Conservation (phyloP, 2,888 invertebrate species). For the Tromatobia lineatoria region DNA sequence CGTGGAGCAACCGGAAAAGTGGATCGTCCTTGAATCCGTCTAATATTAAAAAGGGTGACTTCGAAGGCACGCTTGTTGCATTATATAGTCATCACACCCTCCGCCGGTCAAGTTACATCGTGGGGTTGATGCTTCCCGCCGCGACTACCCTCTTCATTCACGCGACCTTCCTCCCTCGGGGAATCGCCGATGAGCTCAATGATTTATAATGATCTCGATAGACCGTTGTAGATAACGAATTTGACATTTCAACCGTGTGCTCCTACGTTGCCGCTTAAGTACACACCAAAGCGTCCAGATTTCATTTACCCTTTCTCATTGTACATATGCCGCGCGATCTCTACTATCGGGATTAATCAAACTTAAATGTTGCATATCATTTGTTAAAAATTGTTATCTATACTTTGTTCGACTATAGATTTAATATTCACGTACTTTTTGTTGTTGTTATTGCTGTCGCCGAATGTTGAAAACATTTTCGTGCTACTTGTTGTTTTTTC, state of each 20-base stretch:
- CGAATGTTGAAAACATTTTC: no score
- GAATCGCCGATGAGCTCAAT: conserved; percentile 70
- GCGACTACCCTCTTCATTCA: conserved; percentile 9
- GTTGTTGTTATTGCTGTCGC: no score
- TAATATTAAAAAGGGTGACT: conserved; percentile 73
- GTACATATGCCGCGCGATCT: conserved; percentile 60
- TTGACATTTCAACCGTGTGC: conserved; percentile 73
- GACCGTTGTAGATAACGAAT: conserved; percentile 78
- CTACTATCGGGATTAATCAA: conserved; percentile 15
- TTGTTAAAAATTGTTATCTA: background rate
- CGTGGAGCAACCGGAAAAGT: conserved; percentile 34
- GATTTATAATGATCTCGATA: conserved; percentile 84
- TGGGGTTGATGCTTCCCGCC: conserved; percentile 54
- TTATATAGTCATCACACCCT: conserved; percentile 81
- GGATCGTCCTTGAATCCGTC: background rate
- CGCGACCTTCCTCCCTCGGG: conserved; percentile 23
- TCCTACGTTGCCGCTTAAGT: conserved; percentile 14
- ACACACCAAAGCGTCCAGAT: conserved; percentile 48
- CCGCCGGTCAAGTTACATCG: conserved; percentile 78
- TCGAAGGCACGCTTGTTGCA: conserved; percentile 70
- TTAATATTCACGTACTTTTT: no score
- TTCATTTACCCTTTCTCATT: conserved; percentile 62
- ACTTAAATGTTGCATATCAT: conserved; percentile 21
- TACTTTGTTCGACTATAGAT: no score
- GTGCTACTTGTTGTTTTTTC: no score